Evolutionary conservation across 92 coral and sea anemone genomes (phyloP).

Genomic region (Metridium senile): DNA sequence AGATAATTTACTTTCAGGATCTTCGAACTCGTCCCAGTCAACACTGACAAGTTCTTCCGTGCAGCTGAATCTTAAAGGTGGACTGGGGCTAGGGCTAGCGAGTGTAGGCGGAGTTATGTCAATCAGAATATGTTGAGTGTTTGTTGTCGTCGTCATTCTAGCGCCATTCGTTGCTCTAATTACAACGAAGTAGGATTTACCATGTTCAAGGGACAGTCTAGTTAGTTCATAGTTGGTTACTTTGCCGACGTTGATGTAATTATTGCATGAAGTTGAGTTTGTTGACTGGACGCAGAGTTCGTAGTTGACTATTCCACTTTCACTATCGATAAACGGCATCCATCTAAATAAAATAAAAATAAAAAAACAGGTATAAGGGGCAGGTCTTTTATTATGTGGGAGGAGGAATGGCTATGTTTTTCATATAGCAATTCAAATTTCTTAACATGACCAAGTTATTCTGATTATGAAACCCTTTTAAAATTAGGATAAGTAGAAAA

Average conservation of each 20-base stretch:
- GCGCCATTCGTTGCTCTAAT: slow-evolving; percentile 72
- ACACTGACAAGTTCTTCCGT: slow-evolving; percentile 65
- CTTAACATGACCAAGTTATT: too few species aligned
- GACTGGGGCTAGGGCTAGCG: slow-evolving; percentile 14
- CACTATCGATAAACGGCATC: slow-evolving; percentile 65
- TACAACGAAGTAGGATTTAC: slow-evolving; percentile 51
- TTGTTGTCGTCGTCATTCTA: slow-evolving; percentile 52
- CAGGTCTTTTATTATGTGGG: too few species aligned
- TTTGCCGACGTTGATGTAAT: slow-evolving; percentile 44
- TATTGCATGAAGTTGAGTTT: slow-evolving; percentile 52
- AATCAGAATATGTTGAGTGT: slow-evolving; percentile 56
- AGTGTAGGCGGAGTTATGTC: slow-evolving; percentile 62
- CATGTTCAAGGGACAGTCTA: slow-evolving; percentile 60
- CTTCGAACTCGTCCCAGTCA: slow-evolving; percentile 75
- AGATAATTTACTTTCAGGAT: slow-evolving; percentile 55
- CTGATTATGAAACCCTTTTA: too few species aligned
- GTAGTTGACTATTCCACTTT: slow-evolving; percentile 68
- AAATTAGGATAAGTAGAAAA: too few species aligned
- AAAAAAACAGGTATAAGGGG: neutral
- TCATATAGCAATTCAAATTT: too few species aligned
- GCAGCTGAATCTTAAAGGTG: slow-evolving; percentile 59
- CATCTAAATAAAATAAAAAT: slow-evolving; percentile 38
- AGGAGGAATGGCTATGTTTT: too few species aligned
- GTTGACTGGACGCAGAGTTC: slow-evolving; percentile 62
- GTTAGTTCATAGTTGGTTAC: slow-evolving; percentile 42